Evolutionary conservation across 1,140 invertebrate species (phyloP).

Genomic region (Meteorus sp.): DNA sequence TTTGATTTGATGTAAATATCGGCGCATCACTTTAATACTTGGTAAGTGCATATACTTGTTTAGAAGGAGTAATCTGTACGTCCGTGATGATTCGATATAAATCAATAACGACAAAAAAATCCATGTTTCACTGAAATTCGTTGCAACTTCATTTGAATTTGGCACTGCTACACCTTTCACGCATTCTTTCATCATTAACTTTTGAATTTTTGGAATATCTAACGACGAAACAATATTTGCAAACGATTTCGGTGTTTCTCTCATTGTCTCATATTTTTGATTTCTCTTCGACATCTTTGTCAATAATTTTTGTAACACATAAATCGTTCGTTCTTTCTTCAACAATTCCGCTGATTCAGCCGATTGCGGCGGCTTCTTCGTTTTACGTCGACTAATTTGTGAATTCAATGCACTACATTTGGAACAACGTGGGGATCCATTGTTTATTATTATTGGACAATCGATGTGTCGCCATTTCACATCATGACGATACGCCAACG

Average conservation of each 20-base stretch:
- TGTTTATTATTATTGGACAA: slow-evolving; percentile 47
- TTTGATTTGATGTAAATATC: slow-evolving; percentile 42
- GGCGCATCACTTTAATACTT: slow-evolving; percentile 36
- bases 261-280: slow-evolving; percentile 21
- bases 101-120: slow-evolving; percentile 43
- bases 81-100: slow-evolving; percentile 42
- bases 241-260: slow-evolving; percentile 17
- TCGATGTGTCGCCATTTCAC: slow-evolving; percentile 46
- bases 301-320: slow-evolving; percentile 30
- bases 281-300: slow-evolving; percentile 26
- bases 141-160: slow-evolving; percentile 28
- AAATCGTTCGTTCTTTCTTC: slow-evolving; percentile 31
- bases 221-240: slow-evolving; percentile 30
- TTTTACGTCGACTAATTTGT: slow-evolving; percentile 9
- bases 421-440: slow-evolving; percentile 38
- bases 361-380: slow-evolving; percentile 13
- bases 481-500: slow-evolving; percentile 41
- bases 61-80: slow-evolving; percentile 40
- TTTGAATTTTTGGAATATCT: slow-evolving; percentile 44
- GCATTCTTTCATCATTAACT: slow-evolving; percentile 47
- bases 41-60: slow-evolving; percentile 44
- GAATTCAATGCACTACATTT: slow-evolving; percentile 42
- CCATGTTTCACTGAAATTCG: slow-evolving; percentile 42
- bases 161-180: slow-evolving; percentile 36
- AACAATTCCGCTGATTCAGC: slow-evolving; percentile 23